Percentiles rank a stretch among this genome's conserved stretches.
Conservation (phyloP, 2,113 vertebrate species). For the Caracal caracal region DNA sequence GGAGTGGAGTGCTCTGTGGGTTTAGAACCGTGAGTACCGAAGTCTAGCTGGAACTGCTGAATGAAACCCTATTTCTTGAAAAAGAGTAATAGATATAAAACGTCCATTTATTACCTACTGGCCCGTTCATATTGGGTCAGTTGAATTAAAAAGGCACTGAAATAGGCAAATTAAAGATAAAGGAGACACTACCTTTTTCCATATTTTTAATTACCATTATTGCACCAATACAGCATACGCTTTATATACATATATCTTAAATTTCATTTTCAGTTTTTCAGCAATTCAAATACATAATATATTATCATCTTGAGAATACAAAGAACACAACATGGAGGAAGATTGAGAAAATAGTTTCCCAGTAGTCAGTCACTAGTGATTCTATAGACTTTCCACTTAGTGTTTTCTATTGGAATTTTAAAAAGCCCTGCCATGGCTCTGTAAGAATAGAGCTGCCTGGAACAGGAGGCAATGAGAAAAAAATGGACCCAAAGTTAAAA, state of each 20-base stretch:
- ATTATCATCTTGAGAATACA: constrained; percentile 86
- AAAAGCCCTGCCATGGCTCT: constrained; percentile 73
- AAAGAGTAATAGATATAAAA: constrained; percentile 32
- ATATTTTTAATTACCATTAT: constrained; percentile 86
- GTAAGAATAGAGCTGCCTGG: constrained; percentile 62
- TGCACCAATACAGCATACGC: constrained; percentile 87
- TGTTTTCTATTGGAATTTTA: constrained; percentile 80
- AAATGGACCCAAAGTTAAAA: constrained; percentile 66
- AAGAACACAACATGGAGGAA: constrained; percentile 83
- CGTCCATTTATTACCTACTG: neutral
- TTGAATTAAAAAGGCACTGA: constrained; percentile 33
- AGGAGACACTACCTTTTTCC: constrained; percentile 69
- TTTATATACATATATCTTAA: constrained; percentile 87
- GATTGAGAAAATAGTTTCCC: constrained; percentile 82
- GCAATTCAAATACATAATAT: constrained; percentile 88
- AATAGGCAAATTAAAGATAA: constrained; percentile 53
- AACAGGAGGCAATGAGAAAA: constrained; percentile 37
- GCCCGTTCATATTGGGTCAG: neutral
- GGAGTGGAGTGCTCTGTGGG: neutral
- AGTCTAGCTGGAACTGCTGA: neutral
- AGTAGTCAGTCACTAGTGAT: constrained; percentile 76
- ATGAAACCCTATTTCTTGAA: constrained; percentile 9
- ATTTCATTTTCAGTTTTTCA: constrained; percentile 83
- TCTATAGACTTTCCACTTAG: constrained; percentile 72
- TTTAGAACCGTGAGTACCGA: neutral